These are phyloP conservation scores for Drosophila azteca DNA, from an alignment of 1,140 invertebrate genomes.

Conservation along the genomic window DNA sequence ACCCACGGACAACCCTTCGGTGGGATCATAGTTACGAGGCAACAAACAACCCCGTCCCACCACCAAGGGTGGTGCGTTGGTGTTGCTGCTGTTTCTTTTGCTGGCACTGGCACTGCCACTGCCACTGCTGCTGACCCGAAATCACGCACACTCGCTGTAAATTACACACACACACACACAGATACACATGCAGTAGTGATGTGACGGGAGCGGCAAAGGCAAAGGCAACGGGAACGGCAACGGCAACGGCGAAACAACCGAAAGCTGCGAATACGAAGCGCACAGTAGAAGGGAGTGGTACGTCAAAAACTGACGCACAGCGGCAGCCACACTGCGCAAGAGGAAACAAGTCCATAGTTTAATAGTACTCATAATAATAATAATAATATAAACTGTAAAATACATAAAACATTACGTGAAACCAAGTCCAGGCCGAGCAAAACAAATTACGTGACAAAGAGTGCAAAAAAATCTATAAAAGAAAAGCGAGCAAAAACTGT, in stretches of 20 bases:
- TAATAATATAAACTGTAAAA: constrained; percentile 53
- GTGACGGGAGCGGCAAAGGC: constrained; percentile 65
- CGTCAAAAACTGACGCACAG: constrained; percentile 84
- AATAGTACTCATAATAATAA: constrained; percentile 39
- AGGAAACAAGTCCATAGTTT: constrained; percentile 69
- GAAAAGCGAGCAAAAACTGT: constrained; percentile 3
- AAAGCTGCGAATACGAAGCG: constrained; percentile 72
- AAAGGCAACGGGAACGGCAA: constrained; percentile 34
- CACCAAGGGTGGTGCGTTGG: constrained; percentile 51
- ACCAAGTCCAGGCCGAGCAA: constrained; percentile 4
- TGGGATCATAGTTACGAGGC: too few species aligned
- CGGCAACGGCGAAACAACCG: constrained; percentile 29
- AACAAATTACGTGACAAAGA: constrained; percentile 38
- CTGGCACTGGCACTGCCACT: constrained; percentile 20
- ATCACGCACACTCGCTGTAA: constrained; percentile 81
- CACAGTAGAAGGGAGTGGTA: constrained; percentile 83
- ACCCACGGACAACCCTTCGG: constrained; percentile 11
- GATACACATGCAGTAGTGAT: constrained; percentile 36
- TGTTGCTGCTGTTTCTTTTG: constrained; percentile 43
- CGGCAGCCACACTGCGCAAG: constrained; percentile 47
- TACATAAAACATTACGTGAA: constrained; percentile 48
- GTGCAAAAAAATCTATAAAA: constrained; percentile 31
- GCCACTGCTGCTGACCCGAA: constrained; percentile 68
- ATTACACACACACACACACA: constrained; percentile 55
- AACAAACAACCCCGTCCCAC: constrained; percentile 35